Evolutionary conservation across 35 echinoderm and acorn worm genomes (phyloP).

Genomic region (Heliocidaris erythrogramma): DNA sequence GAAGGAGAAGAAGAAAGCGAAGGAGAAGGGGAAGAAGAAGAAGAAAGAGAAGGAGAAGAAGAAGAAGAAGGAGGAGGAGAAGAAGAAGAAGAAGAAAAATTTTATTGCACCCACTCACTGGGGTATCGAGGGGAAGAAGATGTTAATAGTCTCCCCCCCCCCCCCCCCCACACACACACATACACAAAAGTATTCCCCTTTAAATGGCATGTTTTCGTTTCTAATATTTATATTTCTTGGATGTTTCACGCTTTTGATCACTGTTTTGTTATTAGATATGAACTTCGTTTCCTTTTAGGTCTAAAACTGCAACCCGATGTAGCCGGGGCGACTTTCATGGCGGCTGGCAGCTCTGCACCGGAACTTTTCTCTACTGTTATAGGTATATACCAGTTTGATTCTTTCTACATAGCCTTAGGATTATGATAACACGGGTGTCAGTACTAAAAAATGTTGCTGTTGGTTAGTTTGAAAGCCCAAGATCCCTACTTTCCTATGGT

Average conservation of each 20-base stretch:
- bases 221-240: too few species aligned
- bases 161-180: too few species aligned
- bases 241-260: too few species aligned
- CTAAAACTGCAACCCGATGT: conserved; percentile 78
- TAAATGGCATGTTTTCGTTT: too few species aligned
- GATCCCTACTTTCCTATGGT: too few species aligned
- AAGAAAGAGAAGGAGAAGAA: background rate
- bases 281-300: conserved; percentile 44
- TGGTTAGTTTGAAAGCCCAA: too few species aligned
- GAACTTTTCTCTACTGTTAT: conserved; percentile 89
- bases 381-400: conserved; percentile 51
- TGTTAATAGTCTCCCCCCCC: too few species aligned
- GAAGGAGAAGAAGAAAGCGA: background rate
- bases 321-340: conserved; percentile 97
- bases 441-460: too few species aligned
- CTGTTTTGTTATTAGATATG: background rate
- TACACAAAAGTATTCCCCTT: too few species aligned
- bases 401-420: background rate
- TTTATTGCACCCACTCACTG: too few species aligned
- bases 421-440: background rate
- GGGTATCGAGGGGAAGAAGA: too few species aligned
- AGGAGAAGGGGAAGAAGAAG: background rate
- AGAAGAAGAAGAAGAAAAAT: background rate
- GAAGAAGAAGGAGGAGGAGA: background rate
- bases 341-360: conserved; percentile 89